phyloP scores from a whole-genome alignment of 2,888 invertebrate genomes.

The Leptura quadrifasciata region DNA sequence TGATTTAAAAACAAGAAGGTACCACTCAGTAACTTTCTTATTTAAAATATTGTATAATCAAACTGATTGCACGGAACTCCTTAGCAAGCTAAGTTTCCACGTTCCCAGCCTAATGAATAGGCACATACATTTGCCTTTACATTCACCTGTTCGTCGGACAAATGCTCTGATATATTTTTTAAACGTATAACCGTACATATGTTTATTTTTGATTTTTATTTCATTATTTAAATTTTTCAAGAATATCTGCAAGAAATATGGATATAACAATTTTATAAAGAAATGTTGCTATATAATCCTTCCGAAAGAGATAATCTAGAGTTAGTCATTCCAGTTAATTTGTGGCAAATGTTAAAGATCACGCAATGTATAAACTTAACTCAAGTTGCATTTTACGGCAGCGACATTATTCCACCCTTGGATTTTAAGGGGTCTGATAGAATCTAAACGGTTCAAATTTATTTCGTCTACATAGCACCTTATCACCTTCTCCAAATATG shows the following conservation, averaged over 20 bases:
- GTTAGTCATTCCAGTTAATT: neutral
- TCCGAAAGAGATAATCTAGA: neutral
- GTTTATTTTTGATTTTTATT: too few relatives aligned
- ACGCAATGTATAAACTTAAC: neutral
- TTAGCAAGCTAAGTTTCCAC: too few relatives aligned
- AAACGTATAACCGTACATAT: too few relatives aligned
- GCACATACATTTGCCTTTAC: too few relatives aligned
- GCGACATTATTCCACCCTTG: neutral
- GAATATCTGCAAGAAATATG: neutral
- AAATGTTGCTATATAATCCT: neutral
- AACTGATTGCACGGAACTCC: too few relatives aligned
- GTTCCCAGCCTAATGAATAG: too few relatives aligned
- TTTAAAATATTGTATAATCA: too few relatives aligned
- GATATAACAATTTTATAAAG: neutral
- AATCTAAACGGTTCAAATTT: neutral
- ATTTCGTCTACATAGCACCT: neutral
- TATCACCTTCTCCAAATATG: neutral
- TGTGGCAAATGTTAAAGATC: neutral
- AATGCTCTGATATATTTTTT: too few relatives aligned
- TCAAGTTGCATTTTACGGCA: neutral
- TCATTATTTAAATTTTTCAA: too few relatives aligned
- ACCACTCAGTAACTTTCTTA: too few relatives aligned
- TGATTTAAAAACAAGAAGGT: too few relatives aligned
- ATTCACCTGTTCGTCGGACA: too few relatives aligned
- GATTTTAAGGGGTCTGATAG: neutral